Base-by-base conservation (phyloP, 2,113 vertebrate species). In the Boulengerochromis microlepis region DNA sequence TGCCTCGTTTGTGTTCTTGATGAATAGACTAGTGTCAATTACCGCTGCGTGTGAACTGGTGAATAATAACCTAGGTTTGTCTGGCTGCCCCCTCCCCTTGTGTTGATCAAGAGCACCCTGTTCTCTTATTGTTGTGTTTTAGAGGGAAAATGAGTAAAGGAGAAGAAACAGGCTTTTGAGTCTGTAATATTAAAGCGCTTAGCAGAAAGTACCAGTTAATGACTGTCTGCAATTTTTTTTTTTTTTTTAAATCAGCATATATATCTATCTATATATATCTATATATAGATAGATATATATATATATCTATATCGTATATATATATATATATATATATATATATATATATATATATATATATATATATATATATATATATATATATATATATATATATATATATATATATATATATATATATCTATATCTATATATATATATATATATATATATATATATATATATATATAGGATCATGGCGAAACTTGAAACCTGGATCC, bases 1-100 rank as follows among this genome's bases (percentile, higher is more conserved):
- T 31, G 66, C 64, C 88, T 91, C 59, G 47, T 85, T 83, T 88
- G 81, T 89, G 84, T 8, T 69, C 57, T 24, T 83, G 88, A 90
- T 91, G 81, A 86, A 82, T 69, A 56, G 85, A 83, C 22, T 18
- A 18, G 83, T 83, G 90, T 89, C 42, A 59, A 29, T 90, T 87
- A 89, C 18, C 3, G 53, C 71, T 50, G 45, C 52, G 82, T 74
- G 82, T 26, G 74, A 81, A 47, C 24, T 3, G 13, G 66, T 81
- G 86, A 85, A 35, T 78, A 76, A 86, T 61, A 42, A 84, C 59
- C 57, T 15, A 1, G 13, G 80, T 74, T 54, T 85, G 81, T 66
- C 61, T 84, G 74, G 59, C 83, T 83, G 84, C 88, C 87, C 22
- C 71, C 71, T 81, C 91, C 69, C 16, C 80, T 83, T 5, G 50